Conservation (phyloP, 2,888 invertebrate genomes). For the Germaria angustata region DNA sequence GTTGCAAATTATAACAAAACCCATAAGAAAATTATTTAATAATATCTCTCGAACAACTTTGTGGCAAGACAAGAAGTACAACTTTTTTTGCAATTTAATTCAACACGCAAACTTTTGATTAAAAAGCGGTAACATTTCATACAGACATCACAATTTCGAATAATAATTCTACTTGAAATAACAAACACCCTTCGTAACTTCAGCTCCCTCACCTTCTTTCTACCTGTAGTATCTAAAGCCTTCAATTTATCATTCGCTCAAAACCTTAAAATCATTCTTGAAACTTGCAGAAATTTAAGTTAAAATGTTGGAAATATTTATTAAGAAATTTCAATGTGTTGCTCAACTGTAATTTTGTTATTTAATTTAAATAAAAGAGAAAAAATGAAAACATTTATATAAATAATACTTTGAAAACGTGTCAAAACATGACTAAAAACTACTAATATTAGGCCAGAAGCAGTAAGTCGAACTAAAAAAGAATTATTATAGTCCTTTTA, state of each 20-base stretch:
- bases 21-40: conserved; percentile 58
- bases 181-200: background rate
- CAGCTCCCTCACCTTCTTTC: background rate
- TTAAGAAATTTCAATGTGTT: conserved; percentile 60
- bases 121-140: conserved; percentile 27
- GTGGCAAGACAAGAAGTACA: conserved; percentile 16
- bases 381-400: background rate
- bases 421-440: conserved; percentile 60
- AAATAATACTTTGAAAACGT: conserved; percentile 58
- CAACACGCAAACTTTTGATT: conserved; percentile 58
- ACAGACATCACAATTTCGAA: conserved; percentile 36
- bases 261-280: background rate
- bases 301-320: conserved; percentile 33
- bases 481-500: conserved; percentile 11
- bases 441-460: conserved; percentile 44
- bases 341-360: conserved; percentile 19
- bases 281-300: conserved; percentile 13
- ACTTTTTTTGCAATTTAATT: conserved; percentile 32
- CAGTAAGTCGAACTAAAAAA: conserved; percentile 1
- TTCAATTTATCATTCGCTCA: background rate
- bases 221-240: background rate
- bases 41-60: conserved; percentile 37
- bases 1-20: conserved; percentile 44
- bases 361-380: background rate
- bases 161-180: background rate